Conservation (phyloP, 23 tunicate genomes). For the Styela clava region DNA sequence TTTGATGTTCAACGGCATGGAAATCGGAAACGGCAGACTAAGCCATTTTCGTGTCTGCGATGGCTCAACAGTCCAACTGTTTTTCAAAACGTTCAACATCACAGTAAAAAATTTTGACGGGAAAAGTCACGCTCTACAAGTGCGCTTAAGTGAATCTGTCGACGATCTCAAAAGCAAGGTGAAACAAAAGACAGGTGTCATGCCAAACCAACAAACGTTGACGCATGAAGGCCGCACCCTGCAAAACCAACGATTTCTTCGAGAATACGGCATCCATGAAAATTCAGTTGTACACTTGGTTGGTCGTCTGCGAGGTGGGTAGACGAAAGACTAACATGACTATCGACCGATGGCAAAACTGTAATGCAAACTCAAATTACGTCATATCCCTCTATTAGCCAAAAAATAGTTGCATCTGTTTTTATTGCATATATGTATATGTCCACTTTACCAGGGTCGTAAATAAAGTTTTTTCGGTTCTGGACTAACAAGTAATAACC, state of each 20-base stretch:
- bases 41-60: background rate
- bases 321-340: background rate
- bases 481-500: too few relatives aligned
- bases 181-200: background rate
- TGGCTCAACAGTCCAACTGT: background rate
- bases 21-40: background rate
- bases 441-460: too few relatives aligned
- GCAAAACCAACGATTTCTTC: background rate
- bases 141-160: background rate
- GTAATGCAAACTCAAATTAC: too few relatives aligned
- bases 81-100: background rate
- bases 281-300: background rate
- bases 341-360: background rate
- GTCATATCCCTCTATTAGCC: too few relatives aligned
- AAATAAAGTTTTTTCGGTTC: too few relatives aligned
- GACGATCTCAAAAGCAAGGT: background rate
- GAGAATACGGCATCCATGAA: background rate
- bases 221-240: background rate
- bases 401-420: too few relatives aligned
- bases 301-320: slow-evolving; percentile 4
- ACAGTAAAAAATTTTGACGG: background rate
- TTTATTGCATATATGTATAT: too few relatives aligned
- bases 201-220: background rate
- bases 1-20: background rate
- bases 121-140: background rate